Conservation (phyloP, 2,113 vertebrate genomes). For the Numenius arquata region DNA sequence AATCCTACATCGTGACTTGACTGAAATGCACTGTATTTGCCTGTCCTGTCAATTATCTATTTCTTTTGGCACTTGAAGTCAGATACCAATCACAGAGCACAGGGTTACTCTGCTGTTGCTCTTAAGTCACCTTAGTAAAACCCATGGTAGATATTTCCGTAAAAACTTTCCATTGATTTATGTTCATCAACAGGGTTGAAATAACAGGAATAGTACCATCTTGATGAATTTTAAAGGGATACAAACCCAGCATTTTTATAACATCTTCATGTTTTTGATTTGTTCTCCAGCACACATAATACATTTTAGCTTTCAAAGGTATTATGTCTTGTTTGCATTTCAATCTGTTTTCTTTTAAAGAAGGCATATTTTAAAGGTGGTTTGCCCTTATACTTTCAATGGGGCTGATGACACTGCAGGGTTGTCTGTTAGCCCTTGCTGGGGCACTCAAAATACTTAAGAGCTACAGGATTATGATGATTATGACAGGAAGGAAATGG, state of each 20-base stretch:
- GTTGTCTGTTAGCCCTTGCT: background rate
- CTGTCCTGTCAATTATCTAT: background rate
- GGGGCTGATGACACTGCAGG: background rate
- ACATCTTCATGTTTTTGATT: background rate
- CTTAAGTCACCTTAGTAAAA: constrained; percentile 6
- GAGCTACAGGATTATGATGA: background rate
- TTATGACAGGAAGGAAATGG: background rate
- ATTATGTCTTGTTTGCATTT: background rate
- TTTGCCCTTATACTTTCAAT: background rate
- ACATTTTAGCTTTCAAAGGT: background rate
- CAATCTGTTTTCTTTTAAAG: background rate
- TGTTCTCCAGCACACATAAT: background rate
- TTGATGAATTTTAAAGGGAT: background rate
- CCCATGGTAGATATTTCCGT: background rate
- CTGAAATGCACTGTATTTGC: constrained; percentile 8
- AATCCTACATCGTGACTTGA: background rate
- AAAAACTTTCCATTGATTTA: background rate
- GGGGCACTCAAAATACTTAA: background rate
- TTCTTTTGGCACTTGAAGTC: background rate
- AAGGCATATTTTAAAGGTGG: background rate
- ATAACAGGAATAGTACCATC: background rate
- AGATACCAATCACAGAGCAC: background rate
- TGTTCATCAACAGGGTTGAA: background rate
- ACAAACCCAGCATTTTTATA: background rate
- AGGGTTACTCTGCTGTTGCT: background rate